Percentiles rank a stretch among this genome's conserved stretches.
Conservation (phyloP, 2,797 vertebrate species). For the Rhinella marina region DNA sequence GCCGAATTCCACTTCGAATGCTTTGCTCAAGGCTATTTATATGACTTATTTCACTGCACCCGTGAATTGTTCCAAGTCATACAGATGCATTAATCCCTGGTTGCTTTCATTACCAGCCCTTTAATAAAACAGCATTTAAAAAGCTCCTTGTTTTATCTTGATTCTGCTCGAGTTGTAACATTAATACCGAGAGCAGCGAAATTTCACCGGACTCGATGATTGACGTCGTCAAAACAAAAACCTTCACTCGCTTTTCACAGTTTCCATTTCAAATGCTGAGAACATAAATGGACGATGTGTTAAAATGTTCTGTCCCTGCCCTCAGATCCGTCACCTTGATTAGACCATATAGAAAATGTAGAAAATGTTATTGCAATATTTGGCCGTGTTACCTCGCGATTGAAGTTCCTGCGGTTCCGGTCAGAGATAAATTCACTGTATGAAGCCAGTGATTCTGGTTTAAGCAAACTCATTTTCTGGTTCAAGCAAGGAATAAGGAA, state of each 20-base stretch:
- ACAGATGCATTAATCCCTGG: not conserved
- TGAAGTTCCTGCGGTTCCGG: not conserved
- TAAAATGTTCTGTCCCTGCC: slow-evolving; percentile 22
- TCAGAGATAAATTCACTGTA: not conserved
- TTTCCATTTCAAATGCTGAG: slow-evolving; percentile 10
- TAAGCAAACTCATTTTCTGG: not conserved
- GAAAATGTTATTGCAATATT: slow-evolving; percentile 10
- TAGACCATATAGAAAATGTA: slow-evolving; percentile 1
- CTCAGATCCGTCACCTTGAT: slow-evolving; percentile 15
- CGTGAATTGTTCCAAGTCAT: not conserved
- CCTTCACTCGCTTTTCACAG: not conserved
- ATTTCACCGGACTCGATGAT: not conserved
- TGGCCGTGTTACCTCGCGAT: not conserved
- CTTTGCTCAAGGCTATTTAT: no score
- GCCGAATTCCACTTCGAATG: no score
- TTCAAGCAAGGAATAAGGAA: not conserved
- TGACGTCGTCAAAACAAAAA: slow-evolving; percentile 4
- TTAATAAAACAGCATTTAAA: not conserved
- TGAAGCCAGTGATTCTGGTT: not conserved
- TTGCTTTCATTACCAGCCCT: not conserved
- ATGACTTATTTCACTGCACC: no score
- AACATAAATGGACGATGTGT: slow-evolving; percentile 19
- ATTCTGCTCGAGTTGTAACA: not conserved
- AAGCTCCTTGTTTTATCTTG: not conserved
- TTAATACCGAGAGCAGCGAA: not conserved